Evolutionary conservation across 2,113 vertebrate genomes (phyloP), one percentile per base, ranked within the genome.

Genomic region (Thalassarche chlororhynchos): DNA sequence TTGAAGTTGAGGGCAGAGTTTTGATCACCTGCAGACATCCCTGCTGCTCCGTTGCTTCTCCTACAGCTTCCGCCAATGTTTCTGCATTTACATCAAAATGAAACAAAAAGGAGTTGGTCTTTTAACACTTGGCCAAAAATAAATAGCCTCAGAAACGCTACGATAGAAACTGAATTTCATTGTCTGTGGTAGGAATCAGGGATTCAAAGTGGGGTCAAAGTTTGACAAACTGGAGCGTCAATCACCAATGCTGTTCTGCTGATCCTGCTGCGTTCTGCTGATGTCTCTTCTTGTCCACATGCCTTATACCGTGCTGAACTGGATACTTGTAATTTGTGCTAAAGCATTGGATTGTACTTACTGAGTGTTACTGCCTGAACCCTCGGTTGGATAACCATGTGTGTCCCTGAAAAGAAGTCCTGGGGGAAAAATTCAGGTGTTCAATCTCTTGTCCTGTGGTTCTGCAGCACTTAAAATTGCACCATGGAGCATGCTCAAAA

Each of bases 291-390:
- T 84, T 34, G 77, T 94, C 95, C 95, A 76, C 94, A 84, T 96
- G 98, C 98, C 98, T 98, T 97, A 96, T 20, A 62, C 95, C 14
- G 3, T 26, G 81, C 97, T 72, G 71, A 96, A 13, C 96, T 60
- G 96, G 95, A 89, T 64, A 5, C 89, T 54, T 11, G 46, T 81
- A 71, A 14, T 52, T 46, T 52, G 97, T 66, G 93, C 90, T 17
- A 32, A 40, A 92, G 89, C 82, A 3, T 78, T 38, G 29, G 71
- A 9, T 74, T 65, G 68, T 6, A 32, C 81, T 83, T 32, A 2
- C 81, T 21, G 87, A 75, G 77, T 1, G 66, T 24, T 20, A 52
- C 78, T 26, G 90, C 58, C 28, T 49, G 12, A 46, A 60, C 91
- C 84, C 42, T 5, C 3, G 36, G 28, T 26, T 28, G 65, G 76